These are phyloP conservation scores for Montipora efflorescens DNA, from an alignment of 64 coral and sea anemone species.

Conservation along the genomic window DNA sequence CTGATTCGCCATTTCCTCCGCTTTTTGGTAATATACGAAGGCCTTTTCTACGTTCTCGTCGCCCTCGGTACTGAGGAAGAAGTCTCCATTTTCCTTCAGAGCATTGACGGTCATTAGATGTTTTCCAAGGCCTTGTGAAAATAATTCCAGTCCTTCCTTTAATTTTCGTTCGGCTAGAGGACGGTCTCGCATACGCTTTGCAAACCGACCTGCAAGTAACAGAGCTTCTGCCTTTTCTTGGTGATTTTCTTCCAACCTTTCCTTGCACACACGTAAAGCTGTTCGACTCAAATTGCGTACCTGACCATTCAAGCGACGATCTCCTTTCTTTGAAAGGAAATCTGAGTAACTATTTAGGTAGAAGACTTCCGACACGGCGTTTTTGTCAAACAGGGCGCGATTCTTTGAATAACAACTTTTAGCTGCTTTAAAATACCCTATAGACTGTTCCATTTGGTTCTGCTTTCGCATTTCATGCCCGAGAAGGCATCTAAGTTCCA, in stretches of 20 bases:
- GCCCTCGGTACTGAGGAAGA: background rate
- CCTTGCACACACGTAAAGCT: background rate
- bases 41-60: background rate
- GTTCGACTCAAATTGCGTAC: background rate
- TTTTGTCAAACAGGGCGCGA: background rate
- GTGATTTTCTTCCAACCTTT: background rate
- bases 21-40: background rate
- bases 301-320: background rate
- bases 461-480: constrained; percentile 56
- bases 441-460: background rate
- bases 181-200: background rate
- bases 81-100: constrained; percentile 29
- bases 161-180: background rate
- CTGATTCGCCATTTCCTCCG: background rate
- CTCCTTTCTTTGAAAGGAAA: background rate
- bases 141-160: background rate
- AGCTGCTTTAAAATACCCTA: background rate
- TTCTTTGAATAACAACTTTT: background rate
- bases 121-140: constrained; percentile 1
- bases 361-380: constrained; percentile 5
- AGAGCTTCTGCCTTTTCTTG: constrained; percentile 1
- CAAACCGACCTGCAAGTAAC: background rate
- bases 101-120: constrained; percentile 24
- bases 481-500: constrained; percentile 25
- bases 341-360: constrained; percentile 38